Percentiles rank a stretch among this genome's conserved stretches.
phyloP scores from a whole-genome alignment of 2,888 invertebrate species.

The Macrosoma leucophasiata region DNA sequence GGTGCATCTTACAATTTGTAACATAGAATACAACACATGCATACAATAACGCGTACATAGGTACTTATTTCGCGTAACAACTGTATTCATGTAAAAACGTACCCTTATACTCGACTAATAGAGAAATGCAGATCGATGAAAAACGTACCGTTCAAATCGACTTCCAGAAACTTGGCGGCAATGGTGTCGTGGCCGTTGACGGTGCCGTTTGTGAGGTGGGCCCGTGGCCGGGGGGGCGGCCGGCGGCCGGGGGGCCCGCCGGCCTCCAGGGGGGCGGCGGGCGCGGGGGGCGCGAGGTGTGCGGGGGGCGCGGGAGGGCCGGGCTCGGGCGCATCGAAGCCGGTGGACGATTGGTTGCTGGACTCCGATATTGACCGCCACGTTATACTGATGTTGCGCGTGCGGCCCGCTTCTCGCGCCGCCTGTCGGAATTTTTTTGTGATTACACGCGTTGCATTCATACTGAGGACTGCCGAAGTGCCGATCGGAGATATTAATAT shows the following conservation, averaged over 20 bases:
- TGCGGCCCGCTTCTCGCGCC: conserved; percentile 46
- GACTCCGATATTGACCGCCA: conserved; percentile 70
- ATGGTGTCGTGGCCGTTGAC: conserved; percentile 45
- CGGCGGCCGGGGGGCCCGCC: conserved; percentile 22
- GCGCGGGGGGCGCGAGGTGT: conserved; percentile 2
- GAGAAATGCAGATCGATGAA: no score
- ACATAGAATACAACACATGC: no score
- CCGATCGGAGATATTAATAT: no score
- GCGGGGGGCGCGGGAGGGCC: conserved; percentile 16
- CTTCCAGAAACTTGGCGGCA: conserved; percentile 55
- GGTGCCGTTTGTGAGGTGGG: conserved; percentile 34
- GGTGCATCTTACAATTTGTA: no score
- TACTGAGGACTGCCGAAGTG: no score
- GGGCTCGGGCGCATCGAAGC: conserved; percentile 47
- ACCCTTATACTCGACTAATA: no score
- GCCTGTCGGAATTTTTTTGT: conserved; percentile 37
- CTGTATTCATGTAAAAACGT: no score
- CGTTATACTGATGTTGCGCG: conserved; percentile 64
- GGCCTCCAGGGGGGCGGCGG: conserved; percentile 20
- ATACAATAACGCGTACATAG: no score
- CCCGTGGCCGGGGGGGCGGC: conserved; percentile 37
- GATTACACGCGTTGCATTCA: no score
- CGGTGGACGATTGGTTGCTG: conserved; percentile 62
- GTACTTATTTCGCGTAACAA: no score
- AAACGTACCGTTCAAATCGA: conserved; percentile 60